Conservation (phyloP, 1,140 invertebrate species). For the Orussus abietinus region DNA sequence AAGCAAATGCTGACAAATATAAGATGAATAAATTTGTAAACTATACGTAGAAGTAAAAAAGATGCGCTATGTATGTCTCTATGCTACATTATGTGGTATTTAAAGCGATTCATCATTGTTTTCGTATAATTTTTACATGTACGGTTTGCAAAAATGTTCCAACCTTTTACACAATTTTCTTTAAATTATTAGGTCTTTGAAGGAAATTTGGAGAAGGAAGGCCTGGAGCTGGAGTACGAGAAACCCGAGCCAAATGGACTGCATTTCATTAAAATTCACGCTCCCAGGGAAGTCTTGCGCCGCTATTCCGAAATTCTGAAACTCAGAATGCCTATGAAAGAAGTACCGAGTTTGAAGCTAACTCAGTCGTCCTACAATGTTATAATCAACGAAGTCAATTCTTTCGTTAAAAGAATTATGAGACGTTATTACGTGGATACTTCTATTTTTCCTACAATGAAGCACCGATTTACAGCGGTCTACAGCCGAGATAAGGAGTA, state of each 20-base stretch:
- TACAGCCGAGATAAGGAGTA: conserved; percentile 85
- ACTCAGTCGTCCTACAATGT: conserved; percentile 60
- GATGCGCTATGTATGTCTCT: too few relatives aligned
- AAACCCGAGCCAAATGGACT: conserved; percentile 58
- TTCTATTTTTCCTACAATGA: conserved; percentile 65
- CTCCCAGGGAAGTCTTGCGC: conserved; percentile 77
- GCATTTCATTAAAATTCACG: conserved; percentile 80
- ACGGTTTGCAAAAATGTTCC: too few relatives aligned
- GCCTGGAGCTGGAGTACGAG: conserved; percentile 65
- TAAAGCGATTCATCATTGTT: conserved; percentile 8
- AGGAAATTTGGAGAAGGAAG: conserved; percentile 63
- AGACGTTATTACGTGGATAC: conserved; percentile 63
- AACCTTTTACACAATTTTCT: conserved; percentile 4
- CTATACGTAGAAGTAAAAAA: too few relatives aligned
- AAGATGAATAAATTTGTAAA: too few relatives aligned
- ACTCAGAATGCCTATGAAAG: conserved; percentile 91
- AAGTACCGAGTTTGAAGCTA: conserved; percentile 63
- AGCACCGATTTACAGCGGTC: conserved; percentile 73
- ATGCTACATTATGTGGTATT: neutral
- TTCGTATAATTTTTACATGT: too few relatives aligned
- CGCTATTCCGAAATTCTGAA: conserved; percentile 92
- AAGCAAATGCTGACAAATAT: too few relatives aligned
- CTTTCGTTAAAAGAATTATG: conserved; percentile 58
- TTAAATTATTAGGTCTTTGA: conserved; percentile 57
- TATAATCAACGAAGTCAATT: conserved; percentile 60